Percentiles rank a stretch among this genome's conserved stretches.
Evolutionary conservation across 2,797 vertebrate species (phyloP).

Genomic region (Centroberyx gerrardi): DNA sequence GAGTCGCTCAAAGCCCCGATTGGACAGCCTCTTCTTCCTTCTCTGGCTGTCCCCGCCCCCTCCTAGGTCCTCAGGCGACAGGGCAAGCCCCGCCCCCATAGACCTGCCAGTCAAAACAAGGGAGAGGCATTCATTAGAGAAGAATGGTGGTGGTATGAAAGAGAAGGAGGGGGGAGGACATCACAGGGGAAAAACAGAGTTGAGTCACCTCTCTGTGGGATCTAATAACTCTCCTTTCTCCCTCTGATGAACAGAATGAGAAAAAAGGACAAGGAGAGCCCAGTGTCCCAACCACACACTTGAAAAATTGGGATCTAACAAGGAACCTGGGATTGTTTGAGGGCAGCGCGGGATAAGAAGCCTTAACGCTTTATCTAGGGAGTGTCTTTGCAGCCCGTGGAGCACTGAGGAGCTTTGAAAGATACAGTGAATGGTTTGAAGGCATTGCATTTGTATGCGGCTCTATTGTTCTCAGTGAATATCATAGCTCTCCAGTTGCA

Average conservation of each 20-base stretch:
- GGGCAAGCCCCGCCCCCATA: slow-evolving; percentile 87
- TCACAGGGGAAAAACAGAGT: slow-evolving; percentile 66
- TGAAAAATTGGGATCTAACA: slow-evolving; percentile 73
- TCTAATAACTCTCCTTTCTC: slow-evolving; percentile 67
- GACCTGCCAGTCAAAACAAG: slow-evolving; percentile 87
- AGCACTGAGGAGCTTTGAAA: slow-evolving; percentile 64
- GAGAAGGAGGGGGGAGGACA: slow-evolving; percentile 57
- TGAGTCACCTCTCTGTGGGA: slow-evolving; percentile 75
- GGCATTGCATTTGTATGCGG: slow-evolving; percentile 70
- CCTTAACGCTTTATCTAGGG: slow-evolving; percentile 56
- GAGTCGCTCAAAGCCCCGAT: slow-evolving; percentile 85
- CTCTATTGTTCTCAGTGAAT: slow-evolving; percentile 70
- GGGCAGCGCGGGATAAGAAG: slow-evolving; percentile 67
- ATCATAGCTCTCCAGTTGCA: slow-evolving; percentile 67
- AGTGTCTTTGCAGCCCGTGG: slow-evolving; percentile 49
- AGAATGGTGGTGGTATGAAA: slow-evolving; percentile 63
- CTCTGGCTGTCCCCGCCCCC: slow-evolving; percentile 85
- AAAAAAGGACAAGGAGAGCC: slow-evolving; percentile 47
- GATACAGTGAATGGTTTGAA: slow-evolving; percentile 63
- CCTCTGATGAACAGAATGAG: slow-evolving; percentile 61
- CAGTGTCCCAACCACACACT: slow-evolving; percentile 53
- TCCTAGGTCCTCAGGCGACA: slow-evolving; percentile 89
- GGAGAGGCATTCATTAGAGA: slow-evolving; percentile 74
- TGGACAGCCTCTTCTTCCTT: slow-evolving; percentile 91
- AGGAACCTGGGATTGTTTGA: slow-evolving; percentile 69